Evolutionary conservation across 2,113 vertebrate genomes (phyloP).

Genomic region (Melanotaenia duboulayi): DNA sequence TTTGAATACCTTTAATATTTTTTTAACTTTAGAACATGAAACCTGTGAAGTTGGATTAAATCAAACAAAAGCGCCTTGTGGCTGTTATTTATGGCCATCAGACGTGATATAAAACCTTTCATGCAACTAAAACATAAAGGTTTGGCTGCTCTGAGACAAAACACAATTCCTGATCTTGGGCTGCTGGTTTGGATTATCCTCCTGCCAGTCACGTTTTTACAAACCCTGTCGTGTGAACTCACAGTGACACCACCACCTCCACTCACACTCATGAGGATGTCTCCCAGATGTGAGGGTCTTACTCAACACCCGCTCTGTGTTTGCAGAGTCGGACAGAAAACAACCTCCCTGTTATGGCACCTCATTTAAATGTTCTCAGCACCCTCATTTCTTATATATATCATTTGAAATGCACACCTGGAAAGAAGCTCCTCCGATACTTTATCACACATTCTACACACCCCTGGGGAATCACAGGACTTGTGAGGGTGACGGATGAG

Average conservation of each 20-base stretch:
- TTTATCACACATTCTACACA: background rate
- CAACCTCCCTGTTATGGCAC: background rate
- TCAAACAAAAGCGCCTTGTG: background rate
- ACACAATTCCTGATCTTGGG: background rate
- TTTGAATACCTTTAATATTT: background rate
- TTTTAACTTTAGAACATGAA: background rate
- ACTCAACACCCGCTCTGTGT: background rate
- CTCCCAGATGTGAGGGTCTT: conserved; percentile 23
- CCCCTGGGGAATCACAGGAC: background rate
- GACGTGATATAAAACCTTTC: background rate
- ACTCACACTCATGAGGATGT: background rate
- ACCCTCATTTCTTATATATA: background rate
- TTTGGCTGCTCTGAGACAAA: background rate
- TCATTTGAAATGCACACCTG: background rate
- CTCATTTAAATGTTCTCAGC: background rate
- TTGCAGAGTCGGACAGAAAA: background rate
- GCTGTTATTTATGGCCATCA: background rate
- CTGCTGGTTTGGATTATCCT: conserved; percentile 28
- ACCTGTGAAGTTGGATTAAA: background rate
- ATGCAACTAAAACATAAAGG: no score
- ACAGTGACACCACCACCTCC: background rate
- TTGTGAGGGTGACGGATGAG: background rate
- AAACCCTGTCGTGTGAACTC: conserved; percentile 9
- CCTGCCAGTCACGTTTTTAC: background rate
- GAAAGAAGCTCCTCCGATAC: background rate